Evolutionary conservation across 1,140 invertebrate genomes (phyloP).

Genomic region (Chrysopa pallens): DNA sequence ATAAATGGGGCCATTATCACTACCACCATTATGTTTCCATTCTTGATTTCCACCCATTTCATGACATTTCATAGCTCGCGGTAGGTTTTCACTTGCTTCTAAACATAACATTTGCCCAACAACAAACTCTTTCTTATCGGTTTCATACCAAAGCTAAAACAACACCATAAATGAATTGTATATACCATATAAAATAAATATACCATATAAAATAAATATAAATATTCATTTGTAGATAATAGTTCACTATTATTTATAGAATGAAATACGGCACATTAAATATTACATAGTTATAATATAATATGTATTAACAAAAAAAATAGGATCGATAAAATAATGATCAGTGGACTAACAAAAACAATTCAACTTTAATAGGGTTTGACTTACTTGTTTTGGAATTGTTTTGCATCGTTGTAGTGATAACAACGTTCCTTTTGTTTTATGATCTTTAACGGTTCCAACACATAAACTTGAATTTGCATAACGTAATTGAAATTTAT

Average conservation of each 20-base stretch:
- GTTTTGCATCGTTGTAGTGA: constrained; percentile 48
- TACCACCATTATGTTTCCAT: constrained; percentile 62
- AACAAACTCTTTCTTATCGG: constrained; percentile 67
- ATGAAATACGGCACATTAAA: no score
- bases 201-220: no score
- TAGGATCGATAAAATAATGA: no score
- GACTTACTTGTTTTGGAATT: constrained; percentile 45
- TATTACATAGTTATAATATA: no score
- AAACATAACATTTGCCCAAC: constrained; percentile 70
- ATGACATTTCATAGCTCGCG: constrained; percentile 75
- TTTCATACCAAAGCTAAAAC: constrained; percentile 68
- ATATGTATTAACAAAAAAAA: no score
- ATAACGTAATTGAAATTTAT: constrained; percentile 54
- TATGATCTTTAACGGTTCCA: constrained; percentile 59
- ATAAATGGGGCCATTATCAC: constrained; percentile 55
- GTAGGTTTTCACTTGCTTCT: constrained; percentile 45
- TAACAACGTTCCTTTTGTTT: constrained; percentile 54
- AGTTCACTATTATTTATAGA: no score
- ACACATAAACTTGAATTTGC: constrained; percentile 53
- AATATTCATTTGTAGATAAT: no score
- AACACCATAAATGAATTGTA: no score
- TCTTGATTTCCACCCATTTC: constrained; percentile 78
- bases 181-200: no score
- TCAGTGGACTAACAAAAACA: no score
- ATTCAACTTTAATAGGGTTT: no score